Percentiles rank a stretch among this genome's conserved stretches.
Conservation (phyloP, 2,888 invertebrate species). For the Drosophila nr. perissopoda region DNA sequence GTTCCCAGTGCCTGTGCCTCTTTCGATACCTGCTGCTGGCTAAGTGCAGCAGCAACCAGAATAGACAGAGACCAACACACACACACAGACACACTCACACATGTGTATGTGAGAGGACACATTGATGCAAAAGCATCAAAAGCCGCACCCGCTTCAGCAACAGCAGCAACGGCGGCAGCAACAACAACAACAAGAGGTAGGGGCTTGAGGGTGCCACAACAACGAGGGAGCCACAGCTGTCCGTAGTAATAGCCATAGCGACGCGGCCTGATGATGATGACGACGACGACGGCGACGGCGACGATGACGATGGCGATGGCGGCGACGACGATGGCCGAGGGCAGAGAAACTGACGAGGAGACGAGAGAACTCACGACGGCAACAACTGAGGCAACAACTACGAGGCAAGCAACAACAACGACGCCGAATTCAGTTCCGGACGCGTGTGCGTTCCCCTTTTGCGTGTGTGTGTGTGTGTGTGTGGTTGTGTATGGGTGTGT, state of each 20-base stretch:
- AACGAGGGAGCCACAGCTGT: slow-evolving; percentile 58
- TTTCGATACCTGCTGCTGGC: slow-evolving; percentile 65
- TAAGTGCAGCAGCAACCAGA: slow-evolving; percentile 66
- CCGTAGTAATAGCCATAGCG: slow-evolving; percentile 59
- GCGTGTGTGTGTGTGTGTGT: slow-evolving; percentile 6
- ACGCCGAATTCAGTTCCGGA: slow-evolving; percentile 68
- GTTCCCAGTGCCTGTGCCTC: slow-evolving; percentile 42
- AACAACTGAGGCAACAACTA: slow-evolving; percentile 46
- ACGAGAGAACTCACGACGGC: slow-evolving; percentile 41
- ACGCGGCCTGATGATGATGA: slow-evolving; percentile 50
- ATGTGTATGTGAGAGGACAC: slow-evolving; percentile 33
- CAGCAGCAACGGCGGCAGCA: slow-evolving; percentile 56
- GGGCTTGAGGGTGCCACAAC: slow-evolving; percentile 23
- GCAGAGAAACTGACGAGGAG: slow-evolving; percentile 45
- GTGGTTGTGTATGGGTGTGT: slow-evolving; percentile 4
- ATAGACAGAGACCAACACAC: slow-evolving; percentile 38
- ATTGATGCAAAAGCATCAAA: slow-evolving; percentile 72
- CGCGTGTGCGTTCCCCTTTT: slow-evolving; percentile 68
- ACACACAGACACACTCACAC: slow-evolving; percentile 15
- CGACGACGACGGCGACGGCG: slow-evolving; percentile 30
- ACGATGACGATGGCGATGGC: slow-evolving; percentile 34
- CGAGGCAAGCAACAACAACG: slow-evolving; percentile 45
- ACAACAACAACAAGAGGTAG: slow-evolving; percentile 33
- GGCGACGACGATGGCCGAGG: slow-evolving; percentile 44
- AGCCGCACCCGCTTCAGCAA: slow-evolving; percentile 73